phyloP scores from a whole-genome alignment of 2,797 vertebrate species.

The Argyrosomus regius region DNA sequence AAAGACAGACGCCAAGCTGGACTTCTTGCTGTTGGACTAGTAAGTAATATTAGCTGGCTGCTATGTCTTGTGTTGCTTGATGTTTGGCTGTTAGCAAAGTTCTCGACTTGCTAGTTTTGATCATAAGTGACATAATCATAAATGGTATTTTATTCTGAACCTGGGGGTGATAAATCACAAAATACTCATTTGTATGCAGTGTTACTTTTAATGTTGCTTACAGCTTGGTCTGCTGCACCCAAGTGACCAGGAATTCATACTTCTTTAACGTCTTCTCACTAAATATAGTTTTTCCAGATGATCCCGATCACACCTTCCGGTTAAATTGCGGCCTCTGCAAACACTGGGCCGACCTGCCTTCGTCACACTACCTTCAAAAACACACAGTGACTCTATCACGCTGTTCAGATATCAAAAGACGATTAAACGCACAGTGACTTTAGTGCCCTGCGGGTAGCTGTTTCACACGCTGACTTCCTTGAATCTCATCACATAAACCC shows the following conservation, averaged over 20 bases:
- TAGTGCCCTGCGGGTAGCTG: slow-evolving; percentile 24
- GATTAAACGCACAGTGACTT: slow-evolving; percentile 59
- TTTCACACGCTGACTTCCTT: slow-evolving; percentile 38
- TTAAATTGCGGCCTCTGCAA: not conserved
- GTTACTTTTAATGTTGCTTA: not conserved
- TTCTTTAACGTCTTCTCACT: not conserved
- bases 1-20: too few relatives aligned
- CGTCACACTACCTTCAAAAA: slow-evolving; percentile 4
- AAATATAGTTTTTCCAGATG: not conserved
- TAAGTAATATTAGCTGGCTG: too few relatives aligned
- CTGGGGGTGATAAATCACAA: too few relatives aligned
- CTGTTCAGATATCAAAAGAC: slow-evolving; percentile 45
- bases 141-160: too few relatives aligned
- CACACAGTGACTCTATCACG: slow-evolving; percentile 21
- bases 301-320: not conserved
- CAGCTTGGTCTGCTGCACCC: not conserved
- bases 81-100: too few relatives aligned
- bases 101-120: too few relatives aligned
- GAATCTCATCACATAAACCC: slow-evolving; percentile 49
- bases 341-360: not conserved
- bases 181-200: too few relatives aligned
- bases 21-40: too few relatives aligned
- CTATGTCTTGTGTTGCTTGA: too few relatives aligned
- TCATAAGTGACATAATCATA: too few relatives aligned
- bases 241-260: not conserved